Evolutionary conservation across 2,888 invertebrate species (phyloP), one percentile per base, ranked within the genome.

Genomic region (Cetonia aurata): DNA sequence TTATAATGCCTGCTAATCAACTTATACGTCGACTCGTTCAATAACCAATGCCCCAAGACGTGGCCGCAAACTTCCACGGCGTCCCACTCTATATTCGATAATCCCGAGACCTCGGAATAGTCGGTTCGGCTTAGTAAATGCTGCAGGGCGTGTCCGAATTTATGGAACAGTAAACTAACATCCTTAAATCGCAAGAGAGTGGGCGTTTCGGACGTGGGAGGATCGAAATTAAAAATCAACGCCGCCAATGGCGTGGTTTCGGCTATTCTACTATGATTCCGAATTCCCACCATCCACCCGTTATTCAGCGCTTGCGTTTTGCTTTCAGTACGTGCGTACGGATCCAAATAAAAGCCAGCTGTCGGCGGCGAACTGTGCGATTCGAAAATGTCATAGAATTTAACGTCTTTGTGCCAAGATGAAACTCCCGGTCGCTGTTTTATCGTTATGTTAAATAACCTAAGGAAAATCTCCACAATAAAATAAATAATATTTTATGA

Each of bases 51-150:
- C 0, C 89, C 87, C 89, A 98, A 89, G 67, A 98, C 93, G 77
- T 94, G 88, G 0, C 94, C 92, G 72, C 93, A 92, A 0, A 96
- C 90, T 80, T 93, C 92, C 0, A 94, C 92, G 0, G 95, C 94
- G 84, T 99, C 99, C 96, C 96, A 96, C 86, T 98, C 98, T 0
- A 98, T 89, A 82, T 94, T 95, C 0, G 92, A 92, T 19, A 93
- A 85, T 0, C 97, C 97, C 1, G 96, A 90, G 0, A 96, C 89
- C 82, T 96, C 96, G 0, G 92, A 89, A 83, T 94, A 95, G 13
- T 92, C 91, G 0, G 93, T 91, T 79, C 89, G 91, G 0, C 96
- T 94, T 41, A 98, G 85, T 74, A 98, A 84, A 84, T 96, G 93
- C 76, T 98, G 95, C 53, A 99, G 85, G 0, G 92, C 89, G 75